Conservation (phyloP, 1,140 invertebrate genomes). For the Drosophila mayri region DNA sequence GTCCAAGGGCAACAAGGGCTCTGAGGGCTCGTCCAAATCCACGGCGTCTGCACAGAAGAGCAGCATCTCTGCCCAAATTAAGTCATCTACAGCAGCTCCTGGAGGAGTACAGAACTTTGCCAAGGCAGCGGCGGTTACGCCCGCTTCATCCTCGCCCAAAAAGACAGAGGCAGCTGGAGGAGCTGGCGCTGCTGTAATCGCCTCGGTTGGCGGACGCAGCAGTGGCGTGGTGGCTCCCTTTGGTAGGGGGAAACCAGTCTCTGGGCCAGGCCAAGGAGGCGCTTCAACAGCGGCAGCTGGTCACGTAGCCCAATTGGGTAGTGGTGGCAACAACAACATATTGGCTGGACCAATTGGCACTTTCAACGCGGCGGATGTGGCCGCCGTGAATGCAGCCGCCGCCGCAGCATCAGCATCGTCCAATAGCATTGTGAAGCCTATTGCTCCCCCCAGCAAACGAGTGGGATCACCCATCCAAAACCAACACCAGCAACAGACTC, state of each 20-base stretch:
- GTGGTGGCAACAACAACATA: constrained; percentile 75
- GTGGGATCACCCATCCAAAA: constrained; percentile 47
- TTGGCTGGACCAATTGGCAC: constrained; percentile 83
- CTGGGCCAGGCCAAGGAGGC: constrained; percentile 30
- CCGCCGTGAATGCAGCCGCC: constrained; percentile 73
- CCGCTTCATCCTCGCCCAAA: constrained; percentile 59
- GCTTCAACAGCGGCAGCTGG: constrained; percentile 23
- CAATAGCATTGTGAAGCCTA: constrained; percentile 53
- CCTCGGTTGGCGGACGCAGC: constrained; percentile 53
- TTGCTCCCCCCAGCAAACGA: constrained; percentile 72
- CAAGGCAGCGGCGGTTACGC: constrained; percentile 39
- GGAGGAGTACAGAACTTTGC: constrained; percentile 55
- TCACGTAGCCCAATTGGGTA: constrained; percentile 85
- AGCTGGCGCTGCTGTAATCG: constrained; percentile 1
- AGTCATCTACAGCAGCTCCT: constrained; percentile 36
- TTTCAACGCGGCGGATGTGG: constrained; percentile 83
- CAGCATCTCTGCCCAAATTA: constrained; percentile 19
- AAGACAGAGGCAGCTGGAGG: constrained; percentile 53
- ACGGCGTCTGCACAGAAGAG: constrained; percentile 40
- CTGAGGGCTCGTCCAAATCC: constrained; percentile 45
- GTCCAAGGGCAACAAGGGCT: constrained; percentile 43
- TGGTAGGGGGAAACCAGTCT: constrained; percentile 85
- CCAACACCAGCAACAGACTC: constrained; percentile 23
- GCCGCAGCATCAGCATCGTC: constrained; percentile 31
- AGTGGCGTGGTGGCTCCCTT: constrained; percentile 84